phyloP scores from a whole-genome alignment of 2,888 invertebrate genomes.

The Pristionchus arcanus region DNA sequence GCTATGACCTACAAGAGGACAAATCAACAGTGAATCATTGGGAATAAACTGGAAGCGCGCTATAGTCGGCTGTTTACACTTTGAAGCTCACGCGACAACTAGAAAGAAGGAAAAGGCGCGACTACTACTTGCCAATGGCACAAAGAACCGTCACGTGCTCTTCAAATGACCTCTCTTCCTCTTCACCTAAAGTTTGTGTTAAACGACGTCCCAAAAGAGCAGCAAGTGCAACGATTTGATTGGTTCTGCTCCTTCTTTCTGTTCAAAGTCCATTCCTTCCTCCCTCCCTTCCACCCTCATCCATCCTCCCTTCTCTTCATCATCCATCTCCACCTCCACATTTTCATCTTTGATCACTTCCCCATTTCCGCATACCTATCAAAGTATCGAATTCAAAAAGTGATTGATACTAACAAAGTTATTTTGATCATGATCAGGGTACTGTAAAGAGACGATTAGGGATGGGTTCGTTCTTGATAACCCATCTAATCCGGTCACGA shows the following conservation, averaged over 20 bases:
- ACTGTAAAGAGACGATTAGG: background rate
- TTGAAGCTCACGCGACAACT: background rate
- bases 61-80: background rate
- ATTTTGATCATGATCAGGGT: background rate
- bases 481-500: slow-evolving; percentile 23
- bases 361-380: background rate
- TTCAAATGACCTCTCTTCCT: slow-evolving; percentile 36
- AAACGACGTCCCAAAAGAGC: slow-evolving; percentile 43
- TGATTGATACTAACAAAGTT: background rate
- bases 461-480: slow-evolving; percentile 7
- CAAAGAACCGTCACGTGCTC: background rate
- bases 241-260: background rate
- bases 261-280: slow-evolving; percentile 26
- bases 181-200: background rate
- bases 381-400: background rate
- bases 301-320: background rate
- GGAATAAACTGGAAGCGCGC: background rate
- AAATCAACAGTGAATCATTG: background rate
- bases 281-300: background rate
- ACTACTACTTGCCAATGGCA: background rate
- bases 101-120: background rate
- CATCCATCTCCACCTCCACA: background rate
- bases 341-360: background rate
- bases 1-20: slow-evolving; percentile 46
- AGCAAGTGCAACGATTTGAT: slow-evolving; percentile 35